A percentile compares a stretch with the other conserved stretches of the same genome.
These are phyloP conservation scores for Cephus sareptanus DNA, from an alignment of 2,888 invertebrate species.

Conservation along the genomic window DNA sequence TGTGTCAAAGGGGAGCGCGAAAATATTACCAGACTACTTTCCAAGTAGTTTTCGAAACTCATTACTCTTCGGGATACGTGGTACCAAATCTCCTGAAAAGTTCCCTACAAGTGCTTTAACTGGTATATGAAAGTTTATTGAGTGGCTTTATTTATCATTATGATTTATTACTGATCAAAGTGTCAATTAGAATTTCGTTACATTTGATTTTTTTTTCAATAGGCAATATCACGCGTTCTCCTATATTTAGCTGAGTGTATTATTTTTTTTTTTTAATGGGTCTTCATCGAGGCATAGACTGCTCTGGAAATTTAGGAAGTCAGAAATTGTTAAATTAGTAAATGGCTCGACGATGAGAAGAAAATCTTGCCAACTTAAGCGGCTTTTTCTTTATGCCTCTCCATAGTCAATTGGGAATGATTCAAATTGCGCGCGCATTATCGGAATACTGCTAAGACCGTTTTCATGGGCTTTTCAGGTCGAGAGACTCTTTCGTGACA, in stretches of 20 bases:
- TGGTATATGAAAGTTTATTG: not conserved
- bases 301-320: not conserved
- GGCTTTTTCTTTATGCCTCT: not conserved
- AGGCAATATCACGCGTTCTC: not conserved
- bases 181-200: not conserved
- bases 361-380: not conserved
- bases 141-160: not conserved
- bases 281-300: not conserved
- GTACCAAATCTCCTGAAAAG: not conserved
- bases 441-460: not conserved
- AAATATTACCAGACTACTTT: not conserved
- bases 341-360: not conserved
- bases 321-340: not conserved
- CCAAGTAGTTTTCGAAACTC: not conserved
- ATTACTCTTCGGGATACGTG: not conserved
- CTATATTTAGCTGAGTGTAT: not conserved
- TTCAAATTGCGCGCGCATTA: not conserved
- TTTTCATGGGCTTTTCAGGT: not conserved
- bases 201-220: not conserved
- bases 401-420: not conserved
- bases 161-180: not conserved
- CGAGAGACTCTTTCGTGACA: constrained; percentile 9
- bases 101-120: not conserved
- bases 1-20: constrained; percentile 35
- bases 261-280: not conserved